Base-by-base conservation (phyloP, 2,113 vertebrate species). In the Esox niger region DNA sequence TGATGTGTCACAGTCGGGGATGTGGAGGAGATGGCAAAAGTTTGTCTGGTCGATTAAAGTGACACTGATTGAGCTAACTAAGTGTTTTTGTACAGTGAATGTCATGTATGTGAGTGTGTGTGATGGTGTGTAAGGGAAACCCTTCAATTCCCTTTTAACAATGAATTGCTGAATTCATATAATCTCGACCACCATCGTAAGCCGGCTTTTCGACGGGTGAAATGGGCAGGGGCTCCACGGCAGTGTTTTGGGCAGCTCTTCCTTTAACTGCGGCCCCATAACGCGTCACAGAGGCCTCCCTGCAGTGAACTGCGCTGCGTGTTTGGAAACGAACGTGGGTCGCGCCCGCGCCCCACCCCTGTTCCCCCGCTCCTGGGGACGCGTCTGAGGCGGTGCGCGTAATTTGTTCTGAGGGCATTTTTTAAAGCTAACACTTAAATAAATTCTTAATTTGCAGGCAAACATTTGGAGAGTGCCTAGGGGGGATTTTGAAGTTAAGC, bases 391-490 rank as follows among this genome's bases (percentile, higher is more conserved):
- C 77, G 75, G 76, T 69, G 71, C 54, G 55, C 64, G 73, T 86
- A 83, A 86, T 86, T 85, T 81, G 74, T 66, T 85, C 64, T 61
- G 74, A 77, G 38, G 57, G 75, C 64, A 61, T 63, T 80, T 84
- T 79, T 72, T 62, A 62, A n/a, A 7, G 58, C 66, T 43, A 35
- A 69, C 75, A 69, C 65, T 80, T 82, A n/a, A n/a, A 83, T 82
- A 31, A 78, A 83, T 86, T 76, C 79, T 78, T 85, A 74, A 86
- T 85, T 82, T 83, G 70, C 46, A 61, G 58, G 77, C 77, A 86
- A 84, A 84, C 75, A 81, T 82, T 75, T 74, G 60, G 21, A 62
- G 56, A 6, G 4, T 20, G 57, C 61, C 68, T 70, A 65, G 71
- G 20, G 43, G 54, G 60, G 29, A 47, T 32, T 13, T 1, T 11